These are phyloP conservation scores for Mormyrops boulengeri DNA, from an alignment of 2,797 vertebrate genomes.

Conservation along the genomic window DNA sequence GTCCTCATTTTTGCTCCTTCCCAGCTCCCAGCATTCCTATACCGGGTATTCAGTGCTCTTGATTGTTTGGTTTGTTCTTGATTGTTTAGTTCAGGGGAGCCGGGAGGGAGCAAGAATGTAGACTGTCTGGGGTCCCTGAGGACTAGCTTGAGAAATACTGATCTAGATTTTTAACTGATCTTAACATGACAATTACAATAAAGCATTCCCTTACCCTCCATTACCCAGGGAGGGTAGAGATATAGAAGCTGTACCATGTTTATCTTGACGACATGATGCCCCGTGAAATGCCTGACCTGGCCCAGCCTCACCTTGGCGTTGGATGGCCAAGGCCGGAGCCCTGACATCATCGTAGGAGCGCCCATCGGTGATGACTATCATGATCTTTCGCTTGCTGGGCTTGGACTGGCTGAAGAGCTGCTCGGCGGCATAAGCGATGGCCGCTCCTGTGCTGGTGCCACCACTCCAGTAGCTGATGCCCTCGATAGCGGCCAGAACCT, in stretches of 20 bases:
- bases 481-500: slow-evolving; percentile 81
- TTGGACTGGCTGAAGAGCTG: slow-evolving; percentile 95
- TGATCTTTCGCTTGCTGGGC: slow-evolving; percentile 91
- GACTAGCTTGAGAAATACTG: background rate
- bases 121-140: background rate
- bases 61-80: background rate
- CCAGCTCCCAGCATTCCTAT: background rate
- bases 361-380: slow-evolving; percentile 95
- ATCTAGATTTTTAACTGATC: background rate
- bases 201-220: too few relatives aligned
- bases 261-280: background rate
- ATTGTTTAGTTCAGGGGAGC: background rate
- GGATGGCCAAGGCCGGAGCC: slow-evolving; percentile 74
- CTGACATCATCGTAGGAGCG: slow-evolving; percentile 89
- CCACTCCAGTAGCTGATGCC: slow-evolving; percentile 94
- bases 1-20: background rate
- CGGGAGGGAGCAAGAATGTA: background rate
- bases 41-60: background rate
- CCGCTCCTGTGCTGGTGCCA: slow-evolving; percentile 90
- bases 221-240: background rate
- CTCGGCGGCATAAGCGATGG: slow-evolving; percentile 82
- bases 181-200: too few relatives aligned
- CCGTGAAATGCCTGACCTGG: background rate
- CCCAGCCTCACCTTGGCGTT: slow-evolving; percentile 71
- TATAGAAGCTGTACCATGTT: background rate